Conservation (phyloP, 1,140 invertebrate species). For the Anastatus disparis region DNA sequence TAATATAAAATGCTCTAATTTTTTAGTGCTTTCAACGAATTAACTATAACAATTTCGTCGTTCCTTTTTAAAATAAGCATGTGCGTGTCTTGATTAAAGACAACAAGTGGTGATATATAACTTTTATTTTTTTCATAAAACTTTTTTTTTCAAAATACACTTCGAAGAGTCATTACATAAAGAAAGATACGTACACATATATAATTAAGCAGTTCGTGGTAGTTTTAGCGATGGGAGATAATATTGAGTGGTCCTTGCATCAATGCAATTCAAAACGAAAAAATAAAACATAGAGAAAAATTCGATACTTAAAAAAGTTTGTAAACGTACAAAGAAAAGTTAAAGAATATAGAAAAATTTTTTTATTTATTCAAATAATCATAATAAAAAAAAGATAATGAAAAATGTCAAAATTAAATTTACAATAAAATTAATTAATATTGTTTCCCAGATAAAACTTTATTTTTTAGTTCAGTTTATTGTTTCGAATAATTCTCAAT, state of each 20-base stretch:
- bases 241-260: constrained; percentile 68
- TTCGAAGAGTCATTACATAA: constrained; percentile 50
- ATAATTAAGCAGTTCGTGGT: constrained; percentile 64
- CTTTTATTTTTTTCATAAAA: constrained; percentile 1
- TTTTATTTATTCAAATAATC: no score
- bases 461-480: no score
- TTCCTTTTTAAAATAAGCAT: constrained; percentile 5
- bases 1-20: constrained; percentile 16
- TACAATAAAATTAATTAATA: background rate
- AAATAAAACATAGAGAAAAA: constrained; percentile 45
- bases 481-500: no score
- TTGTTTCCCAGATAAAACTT: no score
- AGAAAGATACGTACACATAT: constrained; percentile 57
- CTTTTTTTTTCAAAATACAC: constrained; percentile 8
- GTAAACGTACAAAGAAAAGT: constrained; percentile 10
- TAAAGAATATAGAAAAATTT: no score
- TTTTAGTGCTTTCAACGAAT: constrained; percentile 7
- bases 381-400: background rate
- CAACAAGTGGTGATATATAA: background rate
- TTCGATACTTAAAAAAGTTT: constrained; percentile 41
- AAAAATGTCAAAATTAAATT: background rate
- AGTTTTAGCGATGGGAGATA: constrained; percentile 65
- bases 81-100: background rate
- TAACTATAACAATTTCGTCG: background rate
- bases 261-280: constrained; percentile 64